A percentile compares a stretch with the other conserved stretches of the same genome.
phyloP scores from a whole-genome alignment of 64 coral and sea anemone genomes.

The Montipora sp. region DNA sequence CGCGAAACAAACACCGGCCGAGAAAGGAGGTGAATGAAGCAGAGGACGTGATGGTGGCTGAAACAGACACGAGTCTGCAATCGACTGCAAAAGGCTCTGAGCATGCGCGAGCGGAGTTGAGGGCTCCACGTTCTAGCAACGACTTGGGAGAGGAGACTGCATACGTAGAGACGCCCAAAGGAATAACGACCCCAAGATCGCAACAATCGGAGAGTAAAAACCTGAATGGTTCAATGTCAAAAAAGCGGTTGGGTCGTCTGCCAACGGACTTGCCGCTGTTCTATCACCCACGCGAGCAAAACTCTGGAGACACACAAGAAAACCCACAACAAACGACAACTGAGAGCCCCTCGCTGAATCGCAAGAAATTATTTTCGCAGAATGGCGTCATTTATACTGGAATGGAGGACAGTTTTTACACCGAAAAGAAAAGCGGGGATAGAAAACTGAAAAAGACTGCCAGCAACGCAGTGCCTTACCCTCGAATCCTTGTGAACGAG shows the following conservation, averaged over 20 bases:
- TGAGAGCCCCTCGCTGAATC: neutral
- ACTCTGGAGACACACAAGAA: neutral
- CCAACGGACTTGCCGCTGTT: conserved; percentile 33
- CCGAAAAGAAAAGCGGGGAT: neutral
- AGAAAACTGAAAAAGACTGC: conserved; percentile 30
- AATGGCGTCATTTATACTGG: conserved; percentile 7
- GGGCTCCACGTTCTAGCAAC: neutral
- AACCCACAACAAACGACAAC: neutral
- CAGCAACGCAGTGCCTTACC: conserved; percentile 18
- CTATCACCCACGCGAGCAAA: neutral
- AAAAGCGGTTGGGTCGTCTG: conserved; percentile 12
- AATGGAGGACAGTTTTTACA: conserved; percentile 40
- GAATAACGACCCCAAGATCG: neutral
- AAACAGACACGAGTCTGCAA: neutral
- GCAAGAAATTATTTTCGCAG: neutral
- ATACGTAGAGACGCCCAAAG: neutral
- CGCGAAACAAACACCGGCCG: neutral
- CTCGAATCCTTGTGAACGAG: conserved; percentile 2
- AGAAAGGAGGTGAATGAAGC: conserved; percentile 6
- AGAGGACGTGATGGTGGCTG: neutral
- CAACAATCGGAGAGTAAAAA: neutral
- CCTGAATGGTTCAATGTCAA: neutral
- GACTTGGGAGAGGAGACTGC: neutral
- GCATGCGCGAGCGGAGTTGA: neutral
- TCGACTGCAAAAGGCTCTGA: neutral